A percentile compares a stretch with the other conserved stretches of the same genome.
Conservation (phyloP, 1,140 invertebrate species). For the Neuroterus valhalla region DNA sequence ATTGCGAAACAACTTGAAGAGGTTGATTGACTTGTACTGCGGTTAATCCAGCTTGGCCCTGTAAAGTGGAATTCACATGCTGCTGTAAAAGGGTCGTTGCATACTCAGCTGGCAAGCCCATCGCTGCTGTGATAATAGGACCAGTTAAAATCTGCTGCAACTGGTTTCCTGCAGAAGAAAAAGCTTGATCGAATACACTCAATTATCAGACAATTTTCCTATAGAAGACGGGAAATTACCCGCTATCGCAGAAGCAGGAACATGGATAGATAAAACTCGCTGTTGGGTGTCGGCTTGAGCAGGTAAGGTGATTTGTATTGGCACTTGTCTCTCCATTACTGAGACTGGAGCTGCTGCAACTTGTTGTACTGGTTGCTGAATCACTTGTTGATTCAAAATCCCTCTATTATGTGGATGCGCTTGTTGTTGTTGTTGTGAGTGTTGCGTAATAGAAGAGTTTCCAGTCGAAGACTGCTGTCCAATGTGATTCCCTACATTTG, state of each 20-base stretch:
- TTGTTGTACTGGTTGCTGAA: conserved; percentile 66
- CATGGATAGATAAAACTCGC: conserved; percentile 87
- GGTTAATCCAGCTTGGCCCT: conserved; percentile 73
- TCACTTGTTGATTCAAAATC: conserved; percentile 64
- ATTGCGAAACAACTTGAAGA: conserved; percentile 62
- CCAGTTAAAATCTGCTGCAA: conserved; percentile 84
- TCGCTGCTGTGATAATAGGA: conserved; percentile 89
- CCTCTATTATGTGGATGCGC: conserved; percentile 52
- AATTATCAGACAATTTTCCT: not conserved
- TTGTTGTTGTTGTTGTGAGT: conserved; percentile 57
- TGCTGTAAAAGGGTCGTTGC: conserved; percentile 88
- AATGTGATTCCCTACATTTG: conserved; percentile 65
- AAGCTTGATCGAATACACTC: not conserved
- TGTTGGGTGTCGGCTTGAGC: conserved; percentile 81
- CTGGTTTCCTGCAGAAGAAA: conserved; percentile 75
- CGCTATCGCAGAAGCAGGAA: conserved; percentile 87
- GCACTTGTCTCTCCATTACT: conserved; percentile 74
- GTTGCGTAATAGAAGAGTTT: conserved; percentile 55
- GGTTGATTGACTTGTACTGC: conserved; percentile 69
- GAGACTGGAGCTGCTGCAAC: conserved; percentile 66
- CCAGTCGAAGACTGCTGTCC: conserved; percentile 57
- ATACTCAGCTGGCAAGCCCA: conserved; percentile 85
- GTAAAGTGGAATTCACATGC: conserved; percentile 88
- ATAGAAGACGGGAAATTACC: conserved; percentile 66
- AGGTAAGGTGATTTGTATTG: conserved; percentile 82